Conservation (phyloP, 2,888 invertebrate species). For the Diplazon laetatorius region DNA sequence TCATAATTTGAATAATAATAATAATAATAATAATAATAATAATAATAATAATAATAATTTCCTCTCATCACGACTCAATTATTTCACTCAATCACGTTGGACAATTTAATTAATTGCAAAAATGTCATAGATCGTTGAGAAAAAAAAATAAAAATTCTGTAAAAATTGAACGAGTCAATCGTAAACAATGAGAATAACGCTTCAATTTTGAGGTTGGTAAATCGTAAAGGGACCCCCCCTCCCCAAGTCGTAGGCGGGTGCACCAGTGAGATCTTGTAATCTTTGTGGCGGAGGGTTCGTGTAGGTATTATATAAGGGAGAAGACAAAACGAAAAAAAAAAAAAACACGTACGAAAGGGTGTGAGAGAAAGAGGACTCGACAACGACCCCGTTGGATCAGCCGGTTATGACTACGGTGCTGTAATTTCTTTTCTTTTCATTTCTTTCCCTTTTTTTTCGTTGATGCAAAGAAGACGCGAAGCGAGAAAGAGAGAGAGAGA, state of each 20-base stretch:
- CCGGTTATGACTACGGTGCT: slow-evolving; percentile 78
- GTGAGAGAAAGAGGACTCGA: slow-evolving; percentile 61
- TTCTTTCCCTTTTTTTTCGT: slow-evolving; percentile 49
- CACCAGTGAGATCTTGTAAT: slow-evolving; percentile 44
- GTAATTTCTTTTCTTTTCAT: slow-evolving; percentile 71
- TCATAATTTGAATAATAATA: too few species aligned
- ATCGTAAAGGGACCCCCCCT: slow-evolving; percentile 3
- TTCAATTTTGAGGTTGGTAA: slow-evolving; percentile 32
- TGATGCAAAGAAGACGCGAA: slow-evolving; percentile 33
- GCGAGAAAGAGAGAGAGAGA: slow-evolving; percentile 34
- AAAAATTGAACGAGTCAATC: too few species aligned
- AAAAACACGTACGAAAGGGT: neutral
- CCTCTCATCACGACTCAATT: too few species aligned
- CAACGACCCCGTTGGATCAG: slow-evolving; percentile 75
- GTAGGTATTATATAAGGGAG: slow-evolving; percentile 34
- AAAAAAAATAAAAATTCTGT: too few species aligned
- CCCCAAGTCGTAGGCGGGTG: neutral
- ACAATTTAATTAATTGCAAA: too few species aligned
- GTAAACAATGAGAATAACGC: slow-evolving; percentile 23
- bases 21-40: too few species aligned
- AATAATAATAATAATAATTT: too few species aligned
- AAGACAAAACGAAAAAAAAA: slow-evolving; percentile 31
- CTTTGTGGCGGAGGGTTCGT: slow-evolving; percentile 59
- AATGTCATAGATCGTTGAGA: too few species aligned
- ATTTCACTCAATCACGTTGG: too few species aligned